Evolutionary conservation across 2,797 vertebrate species (phyloP).

Genomic region (Melanotaenia trifasciata): DNA sequence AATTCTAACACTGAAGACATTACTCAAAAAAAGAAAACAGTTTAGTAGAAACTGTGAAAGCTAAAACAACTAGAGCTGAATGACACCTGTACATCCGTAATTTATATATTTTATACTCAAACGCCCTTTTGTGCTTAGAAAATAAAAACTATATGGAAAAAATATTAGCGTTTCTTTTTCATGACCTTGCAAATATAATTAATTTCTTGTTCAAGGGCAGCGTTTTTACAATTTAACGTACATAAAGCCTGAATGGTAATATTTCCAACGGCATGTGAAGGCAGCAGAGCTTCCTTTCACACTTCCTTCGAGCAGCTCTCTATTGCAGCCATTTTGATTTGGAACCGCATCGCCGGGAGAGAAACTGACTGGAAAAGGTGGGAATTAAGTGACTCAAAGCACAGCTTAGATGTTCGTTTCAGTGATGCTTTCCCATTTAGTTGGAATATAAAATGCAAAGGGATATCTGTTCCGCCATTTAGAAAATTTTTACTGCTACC

Average conservation of each 20-base stretch:
- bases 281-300: conserved; percentile 31
- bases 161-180: neutral
- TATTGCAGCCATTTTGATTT: conserved; percentile 84
- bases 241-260: accelerated
- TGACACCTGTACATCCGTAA: neutral
- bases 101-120: neutral
- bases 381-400: conserved; percentile 48
- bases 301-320: conserved; percentile 53
- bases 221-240: neutral
- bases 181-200: neutral
- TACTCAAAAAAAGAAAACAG: too few relatives aligned
- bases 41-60: too few relatives aligned
- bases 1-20: too few relatives aligned
- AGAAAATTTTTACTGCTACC: neutral
- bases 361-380: conserved; percentile 73
- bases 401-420: neutral
- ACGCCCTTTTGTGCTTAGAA: neutral
- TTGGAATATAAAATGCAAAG: neutral
- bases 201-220: neutral
- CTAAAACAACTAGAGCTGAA: too few relatives aligned
- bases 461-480: neutral
- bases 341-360: conserved; percentile 50
- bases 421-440: too few relatives aligned
- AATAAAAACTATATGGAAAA: neutral
- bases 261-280: conserved; percentile 25